Percentiles rank a stretch among this genome's conserved stretches.
These are phyloP conservation scores for Uropetala carovei DNA, from an alignment of 2,888 invertebrate species.

Conservation along the genomic window DNA sequence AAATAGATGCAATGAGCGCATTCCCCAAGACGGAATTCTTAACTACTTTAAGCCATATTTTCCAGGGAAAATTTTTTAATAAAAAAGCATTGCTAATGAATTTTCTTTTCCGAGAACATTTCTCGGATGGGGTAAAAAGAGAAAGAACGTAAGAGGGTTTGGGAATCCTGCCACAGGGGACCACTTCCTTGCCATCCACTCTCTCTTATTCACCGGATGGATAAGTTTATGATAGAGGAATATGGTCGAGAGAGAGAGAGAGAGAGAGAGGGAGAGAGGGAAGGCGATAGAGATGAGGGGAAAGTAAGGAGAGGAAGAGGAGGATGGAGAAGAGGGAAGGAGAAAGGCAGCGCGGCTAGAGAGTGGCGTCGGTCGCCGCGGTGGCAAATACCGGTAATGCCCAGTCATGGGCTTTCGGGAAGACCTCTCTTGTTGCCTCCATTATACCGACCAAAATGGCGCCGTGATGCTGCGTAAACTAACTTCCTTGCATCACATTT, in stretches of 20 bases:
- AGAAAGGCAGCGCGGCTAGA: no score
- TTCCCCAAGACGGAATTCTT: no score
- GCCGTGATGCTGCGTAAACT: not conserved
- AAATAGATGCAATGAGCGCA: no score
- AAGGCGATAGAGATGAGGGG: not conserved
- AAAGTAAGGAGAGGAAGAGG: not conserved
- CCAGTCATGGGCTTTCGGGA: not conserved
- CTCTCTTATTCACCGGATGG: slow-evolving; percentile 16
- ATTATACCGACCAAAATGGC: slow-evolving; percentile 10
- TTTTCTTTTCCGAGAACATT: not conserved
- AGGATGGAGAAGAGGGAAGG: not conserved
- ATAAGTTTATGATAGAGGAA: not conserved
- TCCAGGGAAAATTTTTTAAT: no score
- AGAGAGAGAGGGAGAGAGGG: not conserved
- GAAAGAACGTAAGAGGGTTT: not conserved
- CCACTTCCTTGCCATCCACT: slow-evolving; percentile 18
- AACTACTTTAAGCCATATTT: no score
- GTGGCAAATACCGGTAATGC: slow-evolving; percentile 19
- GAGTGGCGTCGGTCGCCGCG: not conserved
- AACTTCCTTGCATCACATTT: no score
- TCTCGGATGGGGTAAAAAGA: not conserved
- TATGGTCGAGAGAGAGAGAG: not conserved
- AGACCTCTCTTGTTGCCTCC: not conserved
- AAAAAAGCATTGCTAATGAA: not conserved
- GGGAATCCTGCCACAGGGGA: not conserved